A percentile compares a stretch with the other conserved stretches of the same genome.
Evolutionary conservation across 2,797 vertebrate genomes (phyloP).

Genomic region (Sebastiscus albofasciatus): DNA sequence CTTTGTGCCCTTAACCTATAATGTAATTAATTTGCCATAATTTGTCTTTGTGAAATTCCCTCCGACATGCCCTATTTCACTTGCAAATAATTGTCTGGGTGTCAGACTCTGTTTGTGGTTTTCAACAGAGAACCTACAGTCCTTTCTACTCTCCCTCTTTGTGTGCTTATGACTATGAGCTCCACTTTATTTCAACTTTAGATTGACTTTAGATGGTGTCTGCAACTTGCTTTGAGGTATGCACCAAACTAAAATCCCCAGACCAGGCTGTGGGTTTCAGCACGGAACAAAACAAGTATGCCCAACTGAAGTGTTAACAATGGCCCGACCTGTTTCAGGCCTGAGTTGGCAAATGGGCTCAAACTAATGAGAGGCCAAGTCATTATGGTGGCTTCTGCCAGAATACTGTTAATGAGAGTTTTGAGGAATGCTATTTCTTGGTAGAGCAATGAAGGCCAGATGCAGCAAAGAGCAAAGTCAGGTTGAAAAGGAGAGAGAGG

Average conservation of each 20-base stretch:
- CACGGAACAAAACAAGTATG: constrained; percentile 10
- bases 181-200: constrained; percentile 12
- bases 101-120: constrained; percentile 34
- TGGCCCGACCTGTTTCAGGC: constrained; percentile 18
- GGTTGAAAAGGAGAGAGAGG: not conserved
- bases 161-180: not conserved
- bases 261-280: constrained; percentile 11
- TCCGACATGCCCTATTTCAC: constrained; percentile 62
- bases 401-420: constrained; percentile 50
- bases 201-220: not conserved
- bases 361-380: constrained; percentile 59
- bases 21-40: constrained; percentile 66
- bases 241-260: constrained; percentile 1
- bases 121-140: constrained; percentile 13
- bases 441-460: not conserved
- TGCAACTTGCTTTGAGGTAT: constrained; percentile 7
- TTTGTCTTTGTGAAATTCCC: constrained; percentile 62
- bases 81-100: constrained; percentile 59
- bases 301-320: constrained; percentile 23
- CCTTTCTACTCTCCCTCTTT: constrained; percentile 4
- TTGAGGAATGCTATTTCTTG: constrained; percentile 21
- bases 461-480: not conserved
- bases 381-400: constrained; percentile 43
- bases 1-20: constrained; percentile 65
- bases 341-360: constrained; percentile 36